Conservation (phyloP, 2,113 vertebrate genomes). For the Phasianus colchicus region DNA sequence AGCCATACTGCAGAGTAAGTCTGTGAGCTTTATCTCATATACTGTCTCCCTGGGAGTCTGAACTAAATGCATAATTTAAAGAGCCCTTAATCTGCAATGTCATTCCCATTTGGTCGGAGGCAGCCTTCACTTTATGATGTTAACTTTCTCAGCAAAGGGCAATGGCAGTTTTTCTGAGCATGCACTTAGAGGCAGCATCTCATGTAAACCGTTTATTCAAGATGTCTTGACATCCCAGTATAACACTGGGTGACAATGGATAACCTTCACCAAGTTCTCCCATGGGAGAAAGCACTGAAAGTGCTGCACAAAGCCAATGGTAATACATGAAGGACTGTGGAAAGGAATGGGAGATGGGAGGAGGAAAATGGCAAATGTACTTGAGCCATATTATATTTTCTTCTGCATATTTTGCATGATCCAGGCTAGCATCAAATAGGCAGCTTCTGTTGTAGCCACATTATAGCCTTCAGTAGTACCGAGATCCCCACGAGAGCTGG, state of each 20-base stretch:
- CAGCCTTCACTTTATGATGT: slow-evolving; percentile 81
- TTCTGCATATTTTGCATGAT: neutral
- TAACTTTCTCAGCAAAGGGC: slow-evolving; percentile 80
- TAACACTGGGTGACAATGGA: slow-evolving; percentile 60
- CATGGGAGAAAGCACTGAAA: slow-evolving; percentile 31
- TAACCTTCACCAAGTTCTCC: slow-evolving; percentile 66
- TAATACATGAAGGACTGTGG: neutral
- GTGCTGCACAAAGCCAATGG: slow-evolving; percentile 28
- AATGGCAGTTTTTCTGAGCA: slow-evolving; percentile 67
- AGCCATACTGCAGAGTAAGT: slow-evolving; percentile 17
- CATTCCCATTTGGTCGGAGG: slow-evolving; percentile 80
- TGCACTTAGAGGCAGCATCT: slow-evolving; percentile 55
- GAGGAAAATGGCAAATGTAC: neutral
- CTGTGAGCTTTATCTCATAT: slow-evolving; percentile 68
- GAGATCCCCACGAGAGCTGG: neutral
- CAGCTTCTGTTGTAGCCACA: neutral
- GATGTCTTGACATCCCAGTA: slow-evolving; percentile 58
- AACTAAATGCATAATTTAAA: slow-evolving; percentile 82
- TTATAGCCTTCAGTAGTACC: neutral
- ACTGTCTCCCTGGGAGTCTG: slow-evolving; percentile 75
- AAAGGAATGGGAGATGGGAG: neutral
- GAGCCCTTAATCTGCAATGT: slow-evolving; percentile 80
- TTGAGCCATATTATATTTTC: neutral
- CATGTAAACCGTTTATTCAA: slow-evolving; percentile 71
- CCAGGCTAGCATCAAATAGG: neutral